Evolutionary conservation across 2,113 vertebrate species (phyloP).

Genomic region (Chrysochloris asiatica): DNA sequence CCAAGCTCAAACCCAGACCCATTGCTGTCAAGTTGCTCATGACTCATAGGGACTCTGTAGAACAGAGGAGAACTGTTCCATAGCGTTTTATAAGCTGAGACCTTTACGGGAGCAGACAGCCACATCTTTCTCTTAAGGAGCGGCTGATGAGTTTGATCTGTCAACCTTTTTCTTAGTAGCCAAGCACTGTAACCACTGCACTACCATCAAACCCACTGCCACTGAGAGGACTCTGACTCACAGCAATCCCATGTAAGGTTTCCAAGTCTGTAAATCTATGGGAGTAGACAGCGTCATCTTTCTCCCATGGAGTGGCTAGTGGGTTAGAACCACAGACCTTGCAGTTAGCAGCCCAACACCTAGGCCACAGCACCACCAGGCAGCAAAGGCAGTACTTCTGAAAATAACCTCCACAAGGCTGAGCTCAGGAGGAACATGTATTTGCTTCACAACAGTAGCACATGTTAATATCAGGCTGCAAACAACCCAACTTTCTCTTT

Average conservation of each 20-base stretch:
- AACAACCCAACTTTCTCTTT: conserved; percentile 57
- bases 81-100: no score
- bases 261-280: background rate
- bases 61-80: no score
- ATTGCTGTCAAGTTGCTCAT: background rate
- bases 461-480: conserved; percentile 49
- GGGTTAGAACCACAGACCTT: background rate
- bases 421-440: background rate
- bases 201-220: background rate
- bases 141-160: no score
- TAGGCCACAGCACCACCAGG: background rate
- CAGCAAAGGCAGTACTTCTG: background rate
- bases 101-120: no score
- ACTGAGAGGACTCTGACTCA: background rate
- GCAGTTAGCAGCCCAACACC: background rate
- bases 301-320: background rate
- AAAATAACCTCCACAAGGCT: background rate
- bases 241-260: background rate
- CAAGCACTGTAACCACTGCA: no score
- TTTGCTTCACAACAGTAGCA: conserved; percentile 59
- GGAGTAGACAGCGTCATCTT: background rate
- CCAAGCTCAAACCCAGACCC: background rate
- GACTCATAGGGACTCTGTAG: no score
- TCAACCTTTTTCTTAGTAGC: no score
- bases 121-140: no score